Evolutionary conservation across 2,888 invertebrate genomes (phyloP).

Genomic region (Polydrusus tereticollis): DNA sequence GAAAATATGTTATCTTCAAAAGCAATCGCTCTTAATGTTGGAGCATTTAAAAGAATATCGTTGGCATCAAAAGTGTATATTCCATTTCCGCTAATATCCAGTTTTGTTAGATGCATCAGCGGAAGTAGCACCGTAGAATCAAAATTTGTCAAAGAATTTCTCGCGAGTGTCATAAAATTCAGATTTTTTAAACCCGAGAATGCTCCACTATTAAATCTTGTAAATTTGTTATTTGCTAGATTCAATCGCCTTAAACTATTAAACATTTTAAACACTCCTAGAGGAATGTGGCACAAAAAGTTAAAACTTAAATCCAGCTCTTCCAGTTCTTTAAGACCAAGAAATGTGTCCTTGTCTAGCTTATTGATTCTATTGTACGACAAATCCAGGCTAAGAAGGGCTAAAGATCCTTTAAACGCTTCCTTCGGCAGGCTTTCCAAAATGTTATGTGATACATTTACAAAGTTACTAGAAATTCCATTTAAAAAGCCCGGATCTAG

Average conservation of each 20-base stretch:
- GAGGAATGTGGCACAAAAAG: constrained; percentile 59
- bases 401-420: constrained; percentile 58
- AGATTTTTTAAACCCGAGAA: constrained; percentile 61
- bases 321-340: constrained; percentile 58
- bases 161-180: constrained; percentile 57
- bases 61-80: constrained; percentile 60
- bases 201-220: constrained; percentile 57
- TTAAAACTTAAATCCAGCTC: constrained; percentile 60
- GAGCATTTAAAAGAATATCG: constrained; percentile 56
- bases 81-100: constrained; percentile 62
- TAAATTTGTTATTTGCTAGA: constrained; percentile 60
- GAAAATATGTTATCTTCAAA: constrained; percentile 62
- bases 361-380: constrained; percentile 60
- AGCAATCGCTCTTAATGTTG: constrained; percentile 57
- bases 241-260: constrained; percentile 57
- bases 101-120: constrained; percentile 54
- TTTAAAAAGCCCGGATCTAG: constrained; percentile 58
- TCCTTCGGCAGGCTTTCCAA: constrained; percentile 55
- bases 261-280: constrained; percentile 60
- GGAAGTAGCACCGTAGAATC: constrained; percentile 59
- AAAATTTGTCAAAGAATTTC: constrained; percentile 58
- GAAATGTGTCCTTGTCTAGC: constrained; percentile 57
- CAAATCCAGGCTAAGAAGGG: constrained; percentile 59
- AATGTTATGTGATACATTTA: constrained; percentile 58
- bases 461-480: constrained; percentile 57